A percentile compares a stretch with the other conserved stretches of the same genome.
phyloP scores from a whole-genome alignment of 2,888 invertebrate genomes.

The Isotomurus palustris region DNA sequence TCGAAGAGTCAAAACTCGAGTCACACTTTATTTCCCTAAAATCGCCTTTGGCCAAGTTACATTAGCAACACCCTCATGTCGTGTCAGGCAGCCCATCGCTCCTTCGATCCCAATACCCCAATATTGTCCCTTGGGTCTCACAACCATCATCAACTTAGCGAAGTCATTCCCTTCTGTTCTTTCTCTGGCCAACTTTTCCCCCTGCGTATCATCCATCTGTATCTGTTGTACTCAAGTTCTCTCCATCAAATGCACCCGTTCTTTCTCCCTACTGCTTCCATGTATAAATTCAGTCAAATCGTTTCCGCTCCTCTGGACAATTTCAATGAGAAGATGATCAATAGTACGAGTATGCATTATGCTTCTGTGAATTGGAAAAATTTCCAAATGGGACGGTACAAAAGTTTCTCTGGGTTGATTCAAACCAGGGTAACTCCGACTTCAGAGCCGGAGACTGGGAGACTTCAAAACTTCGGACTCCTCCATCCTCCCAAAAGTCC shows the following conservation, averaged over 20 bases:
- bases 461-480: too few relatives aligned
- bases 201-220: too few relatives aligned
- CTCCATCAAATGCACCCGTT: neutral
- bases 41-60: conserved; percentile 17
- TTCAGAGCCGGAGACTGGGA: too few relatives aligned
- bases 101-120: neutral
- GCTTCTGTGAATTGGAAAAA: neutral
- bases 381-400: conserved; percentile 11
- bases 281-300: conserved; percentile 4
- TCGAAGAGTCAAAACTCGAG: conserved; percentile 16
- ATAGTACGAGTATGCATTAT: neutral
- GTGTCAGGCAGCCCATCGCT: conserved; percentile 14
- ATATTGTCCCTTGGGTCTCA: conserved; percentile 15
- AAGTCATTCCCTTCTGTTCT: conserved; percentile 6
- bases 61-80: conserved; percentile 14
- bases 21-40: conserved; percentile 16
- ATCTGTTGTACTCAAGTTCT: neutral
- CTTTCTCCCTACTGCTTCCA: neutral
- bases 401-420: neutral
- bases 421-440: conserved; percentile 5
- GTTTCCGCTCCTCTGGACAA: conserved; percentile 10
- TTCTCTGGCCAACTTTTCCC: neutral
- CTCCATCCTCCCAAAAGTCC: conserved; percentile 1
- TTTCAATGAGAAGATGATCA: conserved; percentile 13
- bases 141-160: conserved; percentile 12